These are phyloP conservation scores for Triplophysa bombifrons DNA, from an alignment of 2,797 vertebrate species.

Conservation along the genomic window DNA sequence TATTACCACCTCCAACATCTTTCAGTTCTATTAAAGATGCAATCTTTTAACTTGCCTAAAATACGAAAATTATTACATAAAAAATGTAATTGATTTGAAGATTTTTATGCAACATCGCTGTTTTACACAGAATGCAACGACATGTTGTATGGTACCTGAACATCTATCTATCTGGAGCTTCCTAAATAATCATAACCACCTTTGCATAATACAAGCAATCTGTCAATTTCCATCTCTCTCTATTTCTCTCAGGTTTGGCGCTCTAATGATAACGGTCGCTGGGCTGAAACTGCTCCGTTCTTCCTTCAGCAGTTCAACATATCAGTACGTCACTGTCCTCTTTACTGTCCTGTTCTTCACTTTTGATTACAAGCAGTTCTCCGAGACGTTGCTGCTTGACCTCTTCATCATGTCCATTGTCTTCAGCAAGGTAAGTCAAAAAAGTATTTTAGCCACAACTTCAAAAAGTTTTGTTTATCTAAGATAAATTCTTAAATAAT, in stretches of 20 bases:
- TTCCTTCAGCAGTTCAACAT: constrained; percentile 94
- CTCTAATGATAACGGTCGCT: constrained; percentile 95
- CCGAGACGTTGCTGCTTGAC: constrained; percentile 96
- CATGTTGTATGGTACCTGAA: too few relatives aligned
- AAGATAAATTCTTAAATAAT: too few relatives aligned
- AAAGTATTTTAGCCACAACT: too few relatives aligned
- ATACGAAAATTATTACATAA: too few relatives aligned
- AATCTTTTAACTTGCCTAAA: too few relatives aligned
- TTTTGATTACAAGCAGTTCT: constrained; percentile 93
- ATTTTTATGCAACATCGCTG: not conserved
- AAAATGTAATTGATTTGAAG: too few relatives aligned
- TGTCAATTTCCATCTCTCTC: not conserved
- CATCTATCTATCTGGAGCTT: too few relatives aligned
- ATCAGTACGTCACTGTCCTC: constrained; percentile 94
- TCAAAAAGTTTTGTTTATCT: too few relatives aligned
- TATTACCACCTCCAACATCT: not conserved
- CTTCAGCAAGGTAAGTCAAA: constrained; percentile 90
- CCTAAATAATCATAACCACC: too few relatives aligned
- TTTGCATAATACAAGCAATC: not conserved
- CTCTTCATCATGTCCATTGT: constrained; percentile 98
- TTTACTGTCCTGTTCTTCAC: constrained; percentile 98
- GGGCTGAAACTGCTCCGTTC: constrained; percentile 96
- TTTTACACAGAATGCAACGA: not conserved
- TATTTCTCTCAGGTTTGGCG: constrained; percentile 81
- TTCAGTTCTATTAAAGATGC: too few relatives aligned